These are phyloP conservation scores for Vandiemenella viatica DNA, from an alignment of 2,888 invertebrate species.

Conservation along the genomic window DNA sequence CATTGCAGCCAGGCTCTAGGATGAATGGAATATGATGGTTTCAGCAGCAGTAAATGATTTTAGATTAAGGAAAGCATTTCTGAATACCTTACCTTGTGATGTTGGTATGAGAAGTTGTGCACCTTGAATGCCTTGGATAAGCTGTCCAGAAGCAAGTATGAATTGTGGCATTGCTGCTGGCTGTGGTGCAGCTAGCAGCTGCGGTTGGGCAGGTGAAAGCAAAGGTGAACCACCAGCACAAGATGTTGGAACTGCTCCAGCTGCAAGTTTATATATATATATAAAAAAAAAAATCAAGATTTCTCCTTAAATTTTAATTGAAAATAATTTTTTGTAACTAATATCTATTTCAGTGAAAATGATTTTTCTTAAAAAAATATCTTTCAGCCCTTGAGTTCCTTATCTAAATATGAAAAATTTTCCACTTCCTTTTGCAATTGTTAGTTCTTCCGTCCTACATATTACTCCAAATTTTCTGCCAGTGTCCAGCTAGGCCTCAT, in stretches of 20 bases:
- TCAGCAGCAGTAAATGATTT: no score
- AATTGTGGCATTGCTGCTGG: constrained; percentile 77
- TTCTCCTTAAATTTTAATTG: background rate
- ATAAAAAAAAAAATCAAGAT: background rate
- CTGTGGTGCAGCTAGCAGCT: constrained; percentile 23
- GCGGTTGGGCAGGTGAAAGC: constrained; percentile 34
- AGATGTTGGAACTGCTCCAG: constrained; percentile 11
- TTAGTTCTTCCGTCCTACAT: no score
- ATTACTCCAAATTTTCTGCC: no score
- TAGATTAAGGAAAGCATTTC: no score
- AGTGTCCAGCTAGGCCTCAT: no score
- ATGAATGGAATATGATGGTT: no score
- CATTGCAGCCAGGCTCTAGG: no score
- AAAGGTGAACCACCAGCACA: constrained; percentile 7
- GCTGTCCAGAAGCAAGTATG: constrained; percentile 78
- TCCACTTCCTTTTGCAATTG: no score
- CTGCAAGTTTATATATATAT: background rate
- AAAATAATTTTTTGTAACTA: background rate
- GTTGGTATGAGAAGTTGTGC: constrained; percentile 90
- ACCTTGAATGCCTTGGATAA: constrained; percentile 84
- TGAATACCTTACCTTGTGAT: constrained; percentile 59
- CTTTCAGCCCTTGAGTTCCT: background rate
- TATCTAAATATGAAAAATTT: no score
- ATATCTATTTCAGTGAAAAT: background rate
- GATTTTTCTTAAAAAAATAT: background rate